Conservation (phyloP, 1,140 invertebrate genomes). For the Adoxophyes honmai region DNA sequence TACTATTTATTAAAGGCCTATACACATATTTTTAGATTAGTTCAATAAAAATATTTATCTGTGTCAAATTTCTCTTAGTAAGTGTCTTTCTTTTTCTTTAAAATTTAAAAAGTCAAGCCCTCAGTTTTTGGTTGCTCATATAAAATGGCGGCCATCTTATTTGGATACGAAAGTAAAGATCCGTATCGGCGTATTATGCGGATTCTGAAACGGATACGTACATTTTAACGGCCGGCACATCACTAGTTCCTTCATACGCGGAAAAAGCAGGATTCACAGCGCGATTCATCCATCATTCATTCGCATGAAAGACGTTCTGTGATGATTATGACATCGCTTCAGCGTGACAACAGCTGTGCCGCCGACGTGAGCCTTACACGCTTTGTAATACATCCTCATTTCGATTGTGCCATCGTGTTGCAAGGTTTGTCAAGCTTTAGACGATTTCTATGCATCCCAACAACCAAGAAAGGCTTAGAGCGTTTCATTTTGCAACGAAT, state of each 20-base stretch:
- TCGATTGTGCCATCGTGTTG: conserved; percentile 28
- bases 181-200: too few species aligned
- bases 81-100: too few species aligned
- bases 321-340: conserved; percentile 64
- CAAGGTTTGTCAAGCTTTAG: conserved; percentile 32
- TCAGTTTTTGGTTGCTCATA: too few species aligned
- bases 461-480: conserved; percentile 19
- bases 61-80: too few species aligned
- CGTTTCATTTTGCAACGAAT: background rate
- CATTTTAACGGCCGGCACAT: too few species aligned
- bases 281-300: conserved; percentile 71
- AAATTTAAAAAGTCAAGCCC: too few species aligned
- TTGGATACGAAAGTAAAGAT: too few species aligned
- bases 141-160: too few species aligned
- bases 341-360: conserved; percentile 38
- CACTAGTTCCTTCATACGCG: conserved; percentile 37
- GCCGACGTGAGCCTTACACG: conserved; percentile 29
- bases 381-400: conserved; percentile 42
- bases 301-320: conserved; percentile 65
- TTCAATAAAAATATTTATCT: too few species aligned
- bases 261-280: conserved; percentile 56
- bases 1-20: too few species aligned
- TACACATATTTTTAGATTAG: too few species aligned
- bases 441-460: conserved; percentile 32
- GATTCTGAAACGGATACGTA: too few species aligned